Percentiles rank a stretch among this genome's conserved stretches.
These are phyloP conservation scores for Caenorhabditis doughertyi DNA, from an alignment of 2,888 invertebrate genomes.

Conservation along the genomic window DNA sequence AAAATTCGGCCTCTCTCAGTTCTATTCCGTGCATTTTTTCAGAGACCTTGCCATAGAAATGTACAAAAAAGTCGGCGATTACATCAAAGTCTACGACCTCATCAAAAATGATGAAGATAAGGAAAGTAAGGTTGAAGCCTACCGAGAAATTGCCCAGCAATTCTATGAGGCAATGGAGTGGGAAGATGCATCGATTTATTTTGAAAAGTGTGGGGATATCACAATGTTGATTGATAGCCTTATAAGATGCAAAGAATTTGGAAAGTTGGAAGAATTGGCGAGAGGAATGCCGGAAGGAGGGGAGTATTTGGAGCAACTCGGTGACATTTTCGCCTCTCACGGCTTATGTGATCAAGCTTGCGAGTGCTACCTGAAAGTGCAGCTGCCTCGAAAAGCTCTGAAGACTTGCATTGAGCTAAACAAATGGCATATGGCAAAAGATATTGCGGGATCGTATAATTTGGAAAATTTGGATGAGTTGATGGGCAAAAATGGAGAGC, in stretches of 20 bases:
- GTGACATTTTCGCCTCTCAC: conserved; percentile 89
- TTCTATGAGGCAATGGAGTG: conserved; percentile 94
- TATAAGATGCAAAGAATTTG: conserved; percentile 92
- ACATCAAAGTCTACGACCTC: conserved; percentile 93
- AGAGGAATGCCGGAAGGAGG: conserved; percentile 88
- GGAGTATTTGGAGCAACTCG: conserved; percentile 88
- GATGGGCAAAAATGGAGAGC: conserved; percentile 89
- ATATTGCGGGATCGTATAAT: conserved; percentile 85
- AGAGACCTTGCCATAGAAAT: conserved; percentile 94
- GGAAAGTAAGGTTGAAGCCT: conserved; percentile 89
- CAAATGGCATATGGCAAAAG: conserved; percentile 89
- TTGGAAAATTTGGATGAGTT: conserved; percentile 89
- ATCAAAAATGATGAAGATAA: conserved; percentile 87
- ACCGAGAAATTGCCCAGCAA: conserved; percentile 93
- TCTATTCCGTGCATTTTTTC: neutral
- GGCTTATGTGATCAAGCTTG: conserved; percentile 91
- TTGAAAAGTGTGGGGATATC: conserved; percentile 91
- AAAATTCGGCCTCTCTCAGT: too few species aligned
- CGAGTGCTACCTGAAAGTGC: conserved; percentile 88
- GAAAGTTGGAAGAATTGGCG: conserved; percentile 86
- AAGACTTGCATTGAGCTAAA: conserved; percentile 91
- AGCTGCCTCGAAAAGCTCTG: conserved; percentile 89
- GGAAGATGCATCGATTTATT: conserved; percentile 92
- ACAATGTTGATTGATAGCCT: conserved; percentile 92
- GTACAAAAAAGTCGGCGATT: conserved; percentile 93